Conservation (phyloP, 2,888 invertebrate genomes). For the Scelioninae gen. 1 region DNA sequence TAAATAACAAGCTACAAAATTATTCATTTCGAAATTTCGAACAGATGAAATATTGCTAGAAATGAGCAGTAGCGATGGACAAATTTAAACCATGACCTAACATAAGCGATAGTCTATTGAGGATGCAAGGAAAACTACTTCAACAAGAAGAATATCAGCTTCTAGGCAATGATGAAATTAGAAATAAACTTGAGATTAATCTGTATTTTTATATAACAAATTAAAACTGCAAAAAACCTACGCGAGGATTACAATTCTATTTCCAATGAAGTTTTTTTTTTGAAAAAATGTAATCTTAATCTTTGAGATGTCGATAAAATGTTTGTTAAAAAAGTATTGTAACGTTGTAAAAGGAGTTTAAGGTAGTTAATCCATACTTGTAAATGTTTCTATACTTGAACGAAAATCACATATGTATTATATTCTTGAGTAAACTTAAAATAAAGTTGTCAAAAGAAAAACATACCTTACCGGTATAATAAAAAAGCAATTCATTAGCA, state of each 20-base stretch:
- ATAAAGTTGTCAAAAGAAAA: too few relatives aligned
- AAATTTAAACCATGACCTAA: conserved; percentile 28
- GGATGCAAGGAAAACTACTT: conserved; percentile 33
- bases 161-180: conserved; percentile 22
- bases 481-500: too few relatives aligned
- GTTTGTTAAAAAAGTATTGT: too few relatives aligned
- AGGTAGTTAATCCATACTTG: too few relatives aligned
- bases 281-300: too few relatives aligned
- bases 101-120: conserved; percentile 19
- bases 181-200: conserved; percentile 13
- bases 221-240: background rate
- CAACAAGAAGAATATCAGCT: background rate
- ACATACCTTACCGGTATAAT: too few relatives aligned
- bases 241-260: background rate
- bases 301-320: too few relatives aligned
- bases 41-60: background rate
- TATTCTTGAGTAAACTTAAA: too few relatives aligned
- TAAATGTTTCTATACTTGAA: too few relatives aligned
- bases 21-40: background rate
- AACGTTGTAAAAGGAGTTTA: too few relatives aligned
- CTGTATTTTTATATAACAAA: conserved; percentile 7
- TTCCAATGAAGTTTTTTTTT: background rate
- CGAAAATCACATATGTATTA: too few relatives aligned
- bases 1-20: background rate
- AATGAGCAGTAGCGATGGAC: conserved; percentile 10